A percentile compares a stretch with the other conserved stretches of the same genome.
Conservation (phyloP, 2,113 vertebrate species). For the Hippopotamus amphibius region DNA sequence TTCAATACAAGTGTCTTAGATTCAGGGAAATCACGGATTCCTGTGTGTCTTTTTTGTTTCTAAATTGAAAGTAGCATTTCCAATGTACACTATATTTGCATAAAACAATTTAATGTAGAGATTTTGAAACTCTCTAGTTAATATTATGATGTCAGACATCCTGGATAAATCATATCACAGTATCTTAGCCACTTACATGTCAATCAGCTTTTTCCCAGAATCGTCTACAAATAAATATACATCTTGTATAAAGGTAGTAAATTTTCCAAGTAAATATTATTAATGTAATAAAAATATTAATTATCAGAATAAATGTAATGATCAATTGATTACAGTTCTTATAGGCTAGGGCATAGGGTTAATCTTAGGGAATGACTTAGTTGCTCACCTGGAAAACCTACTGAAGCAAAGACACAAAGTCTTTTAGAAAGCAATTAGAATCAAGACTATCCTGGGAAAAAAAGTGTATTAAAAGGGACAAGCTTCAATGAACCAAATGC, state of each 20-base stretch:
- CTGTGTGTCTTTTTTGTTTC: neutral
- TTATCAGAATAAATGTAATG: neutral
- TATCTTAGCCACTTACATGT: neutral
- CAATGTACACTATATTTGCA: neutral
- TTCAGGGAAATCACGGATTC: neutral
- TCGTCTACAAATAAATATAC: neutral
- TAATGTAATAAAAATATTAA: neutral
- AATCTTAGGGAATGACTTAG: slow-evolving; percentile 33
- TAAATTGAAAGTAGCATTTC: neutral
- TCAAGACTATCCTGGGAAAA: neutral
- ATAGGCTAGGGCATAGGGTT: neutral
- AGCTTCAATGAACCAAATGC: slow-evolving; percentile 6
- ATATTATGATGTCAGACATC: neutral
- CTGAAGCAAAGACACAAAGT: neutral
- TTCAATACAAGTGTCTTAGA: neutral
- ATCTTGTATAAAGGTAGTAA: neutral
- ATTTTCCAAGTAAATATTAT: neutral
- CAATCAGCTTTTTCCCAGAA: neutral
- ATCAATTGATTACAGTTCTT: neutral
- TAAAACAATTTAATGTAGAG: neutral
- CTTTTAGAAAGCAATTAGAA: slow-evolving; percentile 59
- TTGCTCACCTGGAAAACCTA: neutral
- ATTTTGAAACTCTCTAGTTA: neutral
- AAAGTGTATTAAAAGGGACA: neutral
- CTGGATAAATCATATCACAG: neutral